Base-by-base conservation (phyloP, 2,888 invertebrate genomes). In the Trachelus troglodyta region DNA sequence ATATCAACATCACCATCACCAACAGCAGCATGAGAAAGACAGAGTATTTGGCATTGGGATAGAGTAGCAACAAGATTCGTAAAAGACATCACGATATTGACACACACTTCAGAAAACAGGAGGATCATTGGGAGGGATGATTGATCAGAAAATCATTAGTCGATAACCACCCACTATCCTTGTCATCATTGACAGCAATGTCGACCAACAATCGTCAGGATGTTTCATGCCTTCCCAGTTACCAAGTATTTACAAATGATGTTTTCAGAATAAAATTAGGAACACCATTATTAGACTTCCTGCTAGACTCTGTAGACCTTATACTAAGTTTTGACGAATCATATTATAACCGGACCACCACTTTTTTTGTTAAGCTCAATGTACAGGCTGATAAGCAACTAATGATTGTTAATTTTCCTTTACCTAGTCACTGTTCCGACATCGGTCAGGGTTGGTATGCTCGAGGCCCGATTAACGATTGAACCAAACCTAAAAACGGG, bases 401-500 rank as follows among this genome's bases (percentile, higher is more conserved):
- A 75, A 81, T 82, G 80, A 79, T 77, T 84, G 87, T 88, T 88
- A 89, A 87, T 87, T 85, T 85, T 86, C 88, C 89, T 92, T 94
- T 96, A 96, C 95, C 95, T 95, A 94, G 94, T 94, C 92, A 94
- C 92, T 90, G 94, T 93, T 92, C 94, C 94, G 91, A 94, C 93
- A 92, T 94, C 94, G 89, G 95, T 94, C 93, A 97, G 94, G 93
- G 96, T 96, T 92, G 97, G 97, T 94, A 97, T 97, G 94, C 97
- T 97, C 92, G 96, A 97, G 90, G 97, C 96, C 94, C 97, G 95
- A 94, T 96, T 56, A 56, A 56, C 95, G 94, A 97, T 96, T 93
- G 95, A 95, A 92, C 95, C 92, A 89, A 92, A 92, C 93, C 93
- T 94, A 93, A 89, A 89, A 87, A 88, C 88, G 86, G 85, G 88